These are phyloP conservation scores for Dolomedes plantarius DNA, from an alignment of 2,888 invertebrate genomes.

Conservation along the genomic window DNA sequence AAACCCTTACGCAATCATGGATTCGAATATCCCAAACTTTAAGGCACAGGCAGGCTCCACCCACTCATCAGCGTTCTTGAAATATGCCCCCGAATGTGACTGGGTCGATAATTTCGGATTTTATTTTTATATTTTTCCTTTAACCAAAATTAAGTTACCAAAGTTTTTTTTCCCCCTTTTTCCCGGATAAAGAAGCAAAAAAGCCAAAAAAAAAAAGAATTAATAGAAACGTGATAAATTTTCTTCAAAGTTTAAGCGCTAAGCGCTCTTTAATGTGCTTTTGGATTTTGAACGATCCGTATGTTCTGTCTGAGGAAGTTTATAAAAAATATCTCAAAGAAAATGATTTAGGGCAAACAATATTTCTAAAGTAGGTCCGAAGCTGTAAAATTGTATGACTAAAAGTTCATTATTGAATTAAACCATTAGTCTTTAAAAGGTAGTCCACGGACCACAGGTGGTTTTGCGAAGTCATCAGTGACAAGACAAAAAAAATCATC, in stretches of 20 bases:
- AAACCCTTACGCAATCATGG: not conserved
- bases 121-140: slow-evolving; percentile 10
- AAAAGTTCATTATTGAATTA: too few species aligned
- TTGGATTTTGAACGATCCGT: not conserved
- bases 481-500: too few species aligned
- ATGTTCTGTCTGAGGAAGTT: too few species aligned
- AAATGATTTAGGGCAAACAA: too few species aligned
- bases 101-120: slow-evolving; percentile 46
- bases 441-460: too few species aligned
- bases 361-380: too few species aligned
- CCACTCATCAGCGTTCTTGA: slow-evolving; percentile 56
- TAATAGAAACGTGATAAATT: slow-evolving; percentile 45
- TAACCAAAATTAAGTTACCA: slow-evolving; percentile 2
- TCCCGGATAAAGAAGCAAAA: not conserved
- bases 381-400: too few species aligned
- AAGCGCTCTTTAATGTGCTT: slow-evolving; percentile 58
- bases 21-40: not conserved
- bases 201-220: slow-evolving; percentile 26
- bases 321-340: too few species aligned
- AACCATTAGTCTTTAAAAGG: too few species aligned
- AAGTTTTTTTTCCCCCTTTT: slow-evolving; percentile 35
- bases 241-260: slow-evolving; percentile 24
- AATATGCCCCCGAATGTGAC: slow-evolving; percentile 52
- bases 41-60: not conserved
- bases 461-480: too few species aligned